These are phyloP conservation scores for Hypomecis punctinalis DNA, from an alignment of 2,888 invertebrate species.

Conservation along the genomic window DNA sequence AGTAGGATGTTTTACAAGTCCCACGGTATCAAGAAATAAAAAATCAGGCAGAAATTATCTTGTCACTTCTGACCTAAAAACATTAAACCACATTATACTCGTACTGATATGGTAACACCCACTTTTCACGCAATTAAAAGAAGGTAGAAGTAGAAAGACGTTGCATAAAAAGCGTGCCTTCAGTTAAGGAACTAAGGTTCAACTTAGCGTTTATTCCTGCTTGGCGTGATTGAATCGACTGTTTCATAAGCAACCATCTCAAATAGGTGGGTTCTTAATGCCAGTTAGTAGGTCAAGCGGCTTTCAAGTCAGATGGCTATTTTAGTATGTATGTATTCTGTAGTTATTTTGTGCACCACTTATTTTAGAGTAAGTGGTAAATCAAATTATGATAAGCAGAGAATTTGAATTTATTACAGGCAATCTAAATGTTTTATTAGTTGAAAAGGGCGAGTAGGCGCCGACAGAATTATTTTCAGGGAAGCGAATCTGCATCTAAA, in stretches of 20 bases:
- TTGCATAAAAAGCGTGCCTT: slow-evolving; percentile 6
- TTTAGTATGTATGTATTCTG: slow-evolving; percentile 36
- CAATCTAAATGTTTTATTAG: too few relatives aligned
- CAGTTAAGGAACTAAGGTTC: slow-evolving; percentile 11
- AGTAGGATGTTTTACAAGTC: too few relatives aligned
- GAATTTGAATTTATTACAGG: too few relatives aligned
- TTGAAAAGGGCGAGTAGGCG: too few relatives aligned
- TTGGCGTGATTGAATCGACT: slow-evolving; percentile 45
- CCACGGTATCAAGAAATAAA: background rate
- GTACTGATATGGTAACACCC: slow-evolving; percentile 5
- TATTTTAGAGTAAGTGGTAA: slow-evolving; percentile 1
- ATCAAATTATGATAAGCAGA: background rate
- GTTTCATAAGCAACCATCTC: slow-evolving; percentile 52
- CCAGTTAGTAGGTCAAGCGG: slow-evolving; percentile 57
- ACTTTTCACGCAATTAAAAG: slow-evolving; percentile 21
- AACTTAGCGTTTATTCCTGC: slow-evolving; percentile 6
- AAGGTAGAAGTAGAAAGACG: slow-evolving; percentile 7
- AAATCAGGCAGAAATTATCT: background rate
- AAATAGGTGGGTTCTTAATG: slow-evolving; percentile 60
- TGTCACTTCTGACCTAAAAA: background rate
- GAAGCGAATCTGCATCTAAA: too few relatives aligned
- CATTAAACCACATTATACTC: slow-evolving; percentile 4
- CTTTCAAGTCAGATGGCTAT: slow-evolving; percentile 56
- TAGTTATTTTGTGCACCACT: slow-evolving; percentile 23
- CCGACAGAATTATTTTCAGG: too few relatives aligned